phyloP scores from a whole-genome alignment of 2,888 invertebrate species.

The Heteromurus nitidus region DNA sequence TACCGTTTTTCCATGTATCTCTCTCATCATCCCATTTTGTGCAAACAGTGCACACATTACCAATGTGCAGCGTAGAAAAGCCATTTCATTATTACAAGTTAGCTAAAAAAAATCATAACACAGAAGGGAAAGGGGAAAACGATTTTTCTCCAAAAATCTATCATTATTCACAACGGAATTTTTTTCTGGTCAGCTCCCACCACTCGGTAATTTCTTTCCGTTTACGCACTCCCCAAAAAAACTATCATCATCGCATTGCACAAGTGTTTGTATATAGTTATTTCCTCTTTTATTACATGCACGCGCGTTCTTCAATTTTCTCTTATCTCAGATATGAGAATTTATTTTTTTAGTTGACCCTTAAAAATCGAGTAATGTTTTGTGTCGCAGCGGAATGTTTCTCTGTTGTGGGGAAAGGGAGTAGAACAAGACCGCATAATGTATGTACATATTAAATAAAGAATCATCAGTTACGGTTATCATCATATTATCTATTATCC shows the following conservation, averaged over 20 bases:
- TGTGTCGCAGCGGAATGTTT: neutral
- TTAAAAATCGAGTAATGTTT: neutral
- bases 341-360: neutral
- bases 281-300: slow-evolving; percentile 35
- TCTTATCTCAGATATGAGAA: too few species aligned
- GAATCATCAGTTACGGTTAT: slow-evolving; percentile 9
- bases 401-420: neutral
- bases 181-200: slow-evolving; percentile 60
- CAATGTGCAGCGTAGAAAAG: slow-evolving; percentile 2
- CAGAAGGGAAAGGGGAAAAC: neutral
- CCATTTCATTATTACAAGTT: slow-evolving; percentile 42
- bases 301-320: too few species aligned
- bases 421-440: neutral
- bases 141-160: slow-evolving; percentile 61
- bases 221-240: slow-evolving; percentile 46
- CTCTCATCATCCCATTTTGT: slow-evolving; percentile 1
- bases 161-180: slow-evolving; percentile 55
- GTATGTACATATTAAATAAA: slow-evolving; percentile 29
- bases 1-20: slow-evolving; percentile 14
- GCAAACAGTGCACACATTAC: slow-evolving; percentile 26
- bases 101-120: neutral
- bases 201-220: slow-evolving; percentile 50
- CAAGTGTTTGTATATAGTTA: too few species aligned
- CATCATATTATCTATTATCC: slow-evolving; percentile 9
- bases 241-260: slow-evolving; percentile 31